Evolutionary conservation across 2,113 vertebrate genomes (phyloP).

Genomic region (Sander vitreus): DNA sequence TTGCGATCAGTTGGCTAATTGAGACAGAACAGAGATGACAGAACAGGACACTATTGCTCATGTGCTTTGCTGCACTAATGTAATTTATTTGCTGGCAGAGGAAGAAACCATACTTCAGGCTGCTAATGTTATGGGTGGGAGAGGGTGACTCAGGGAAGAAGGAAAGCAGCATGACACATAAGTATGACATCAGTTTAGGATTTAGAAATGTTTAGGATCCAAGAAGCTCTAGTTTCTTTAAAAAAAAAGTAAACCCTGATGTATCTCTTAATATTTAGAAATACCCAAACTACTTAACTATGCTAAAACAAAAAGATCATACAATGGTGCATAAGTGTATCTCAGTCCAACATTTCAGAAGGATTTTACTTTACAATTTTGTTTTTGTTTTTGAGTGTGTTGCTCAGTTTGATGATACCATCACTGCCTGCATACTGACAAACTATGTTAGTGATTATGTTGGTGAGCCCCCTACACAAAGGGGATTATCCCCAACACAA

Average conservation of each 20-base stretch:
- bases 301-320: neutral
- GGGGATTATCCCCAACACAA: conserved; percentile 60
- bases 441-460: conserved; percentile 12
- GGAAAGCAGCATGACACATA: conserved; percentile 66
- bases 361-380: neutral
- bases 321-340: neutral
- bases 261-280: neutral
- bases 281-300: neutral
- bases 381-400: neutral
- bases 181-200: conserved; percentile 58
- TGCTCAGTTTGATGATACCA: neutral
- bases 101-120: conserved; percentile 35
- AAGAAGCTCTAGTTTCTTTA: conserved; percentile 2
- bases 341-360: neutral
- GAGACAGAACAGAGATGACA: conserved; percentile 43
- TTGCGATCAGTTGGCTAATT: conserved; percentile 32
- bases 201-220: conserved; percentile 25
- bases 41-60: conserved; percentile 30
- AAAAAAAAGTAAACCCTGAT: neutral
- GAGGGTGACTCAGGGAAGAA: conserved; percentile 63
- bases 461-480: conserved; percentile 46
- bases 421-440: conserved; percentile 30
- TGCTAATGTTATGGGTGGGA: conserved; percentile 46
- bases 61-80: conserved; percentile 30
- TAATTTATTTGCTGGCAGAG: conserved; percentile 42